Percentiles rank a stretch among this genome's conserved stretches.
Evolutionary conservation across 2,888 invertebrate species (phyloP).

Genomic region (Ellobium chinense): DNA sequence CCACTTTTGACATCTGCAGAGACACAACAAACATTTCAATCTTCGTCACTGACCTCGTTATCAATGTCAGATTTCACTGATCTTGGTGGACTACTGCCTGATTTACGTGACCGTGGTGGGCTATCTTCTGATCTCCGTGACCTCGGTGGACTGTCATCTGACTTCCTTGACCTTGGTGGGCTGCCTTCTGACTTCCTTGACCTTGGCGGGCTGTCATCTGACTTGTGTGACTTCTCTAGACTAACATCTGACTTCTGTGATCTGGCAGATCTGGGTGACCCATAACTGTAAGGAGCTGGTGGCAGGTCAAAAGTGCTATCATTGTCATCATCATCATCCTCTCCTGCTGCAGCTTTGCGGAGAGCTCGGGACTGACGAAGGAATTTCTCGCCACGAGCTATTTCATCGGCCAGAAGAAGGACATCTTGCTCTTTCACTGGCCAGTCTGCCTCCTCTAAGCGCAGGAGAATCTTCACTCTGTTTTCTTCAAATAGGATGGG

Average conservation of each 20-base stretch:
- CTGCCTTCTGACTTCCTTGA: background rate
- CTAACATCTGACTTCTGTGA: background rate
- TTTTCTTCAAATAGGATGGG: conserved; percentile 71
- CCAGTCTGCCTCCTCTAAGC: conserved; percentile 70
- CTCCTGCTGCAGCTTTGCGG: conserved; percentile 54
- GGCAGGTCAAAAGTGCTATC: background rate
- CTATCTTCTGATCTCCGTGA: background rate
- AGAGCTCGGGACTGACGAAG: conserved; percentile 72
- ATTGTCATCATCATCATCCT: conserved; percentile 18
- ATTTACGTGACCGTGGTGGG: background rate
- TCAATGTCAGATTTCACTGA: background rate
- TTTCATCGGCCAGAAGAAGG: conserved; percentile 72
- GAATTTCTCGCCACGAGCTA: conserved; percentile 68
- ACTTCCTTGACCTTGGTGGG: background rate
- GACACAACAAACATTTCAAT: conserved; percentile 4
- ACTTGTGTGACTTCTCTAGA: conserved; percentile 5
- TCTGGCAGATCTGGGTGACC: background rate
- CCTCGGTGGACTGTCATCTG: background rate
- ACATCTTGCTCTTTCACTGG: conserved; percentile 71
- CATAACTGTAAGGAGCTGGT: background rate
- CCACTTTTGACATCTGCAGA: conserved; percentile 1
- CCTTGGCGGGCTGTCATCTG: background rate
- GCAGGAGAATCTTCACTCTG: conserved; percentile 61
- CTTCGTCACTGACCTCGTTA: conserved; percentile 28
- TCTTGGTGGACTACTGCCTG: background rate